A percentile compares a stretch with the other conserved stretches of the same genome.
Evolutionary conservation across 2,113 vertebrate genomes (phyloP).

Genomic region (Gila orcuttii): DNA sequence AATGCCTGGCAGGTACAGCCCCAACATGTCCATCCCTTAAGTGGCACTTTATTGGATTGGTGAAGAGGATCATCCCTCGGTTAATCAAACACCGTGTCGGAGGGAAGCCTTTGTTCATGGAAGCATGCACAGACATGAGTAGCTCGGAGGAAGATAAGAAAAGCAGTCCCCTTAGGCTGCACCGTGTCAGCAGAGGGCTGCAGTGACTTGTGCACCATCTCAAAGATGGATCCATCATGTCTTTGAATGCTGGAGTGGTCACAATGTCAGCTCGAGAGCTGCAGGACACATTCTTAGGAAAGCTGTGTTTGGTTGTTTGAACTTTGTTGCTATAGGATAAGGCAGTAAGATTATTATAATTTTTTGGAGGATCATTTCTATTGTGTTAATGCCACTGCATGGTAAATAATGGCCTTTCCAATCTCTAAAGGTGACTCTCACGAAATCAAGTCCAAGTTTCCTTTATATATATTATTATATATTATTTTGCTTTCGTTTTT

Average conservation of each 20-base stretch:
- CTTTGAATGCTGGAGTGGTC: background rate
- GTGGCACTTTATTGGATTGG: slow-evolving; percentile 32
- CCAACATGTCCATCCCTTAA: slow-evolving; percentile 13
- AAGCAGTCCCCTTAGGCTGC: slow-evolving; percentile 22
- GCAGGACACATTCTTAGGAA: background rate
- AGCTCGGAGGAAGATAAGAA: background rate
- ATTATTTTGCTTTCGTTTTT: too few species aligned
- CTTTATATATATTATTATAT: too few species aligned
- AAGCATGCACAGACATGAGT: slow-evolving; percentile 18
- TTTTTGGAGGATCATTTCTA: background rate
- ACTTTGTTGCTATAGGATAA: background rate
- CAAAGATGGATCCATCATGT: slow-evolving; percentile 1
- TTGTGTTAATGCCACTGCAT: too few species aligned
- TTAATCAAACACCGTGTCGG: slow-evolving; percentile 4
- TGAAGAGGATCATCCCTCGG: slow-evolving; percentile 19
- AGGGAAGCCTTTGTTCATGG: slow-evolving; percentile 11
- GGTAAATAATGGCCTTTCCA: background rate
- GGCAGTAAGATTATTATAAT: background rate
- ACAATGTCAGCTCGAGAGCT: background rate
- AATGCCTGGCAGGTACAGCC: slow-evolving; percentile 3
- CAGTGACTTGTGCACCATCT: background rate
- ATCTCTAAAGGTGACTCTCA: too few species aligned
- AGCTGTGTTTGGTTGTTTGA: background rate
- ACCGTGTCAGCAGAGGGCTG: background rate
- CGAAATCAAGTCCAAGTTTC: too few species aligned